Base-by-base conservation (phyloP, 2,113 vertebrate genomes). In the Clupea harengus region DNA sequence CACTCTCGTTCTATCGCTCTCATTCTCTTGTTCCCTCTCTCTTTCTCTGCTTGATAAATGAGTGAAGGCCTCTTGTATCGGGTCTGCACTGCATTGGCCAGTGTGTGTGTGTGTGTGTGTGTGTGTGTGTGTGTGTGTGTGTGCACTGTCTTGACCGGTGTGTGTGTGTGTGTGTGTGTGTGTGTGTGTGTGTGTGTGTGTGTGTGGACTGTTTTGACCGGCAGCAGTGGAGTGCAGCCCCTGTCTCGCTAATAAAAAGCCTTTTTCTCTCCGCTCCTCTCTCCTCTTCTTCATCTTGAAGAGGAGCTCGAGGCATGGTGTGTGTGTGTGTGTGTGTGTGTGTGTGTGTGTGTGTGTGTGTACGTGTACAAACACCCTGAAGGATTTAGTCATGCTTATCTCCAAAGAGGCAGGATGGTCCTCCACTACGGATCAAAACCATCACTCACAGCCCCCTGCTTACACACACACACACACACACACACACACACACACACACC, bases 301-400 rank as follows among this genome's bases (percentile, higher is more conserved):
- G 39, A 39, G 39, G 39, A 39, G 39, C 39, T 39, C 39, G 39
- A 39, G 39, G 39, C 39, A 2, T 39, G 39, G 20, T 64, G 20
- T 64, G 57, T n/a, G 57, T n/a, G 57, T n/a, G 22, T 64, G 57
- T n/a, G 57, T n/a, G 57, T n/a, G 57, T n/a, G 22, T 64, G 57
- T 64, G 57, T 64, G 57, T 64, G 57, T 64, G 57, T 64, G 57
- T 64, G 57, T 64, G 57, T 64, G 57, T 64, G 57, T 64, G 17
- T n/a, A 20, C 93, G 92, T 94, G 93, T 83, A 86, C 91, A 92
- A 93, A 95, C 81, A 89, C 89, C 72, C 91, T 92, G 91, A 75
- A 88, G 93, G 94, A 95, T 95, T 93, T 94, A 92, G 87, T 93
- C 86, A 86, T 86, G 91, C 89, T 96, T 95, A 94, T 95, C 92